Evolutionary conservation across 1,140 invertebrate species (phyloP).

Genomic region (Asbolus verrucosus): DNA sequence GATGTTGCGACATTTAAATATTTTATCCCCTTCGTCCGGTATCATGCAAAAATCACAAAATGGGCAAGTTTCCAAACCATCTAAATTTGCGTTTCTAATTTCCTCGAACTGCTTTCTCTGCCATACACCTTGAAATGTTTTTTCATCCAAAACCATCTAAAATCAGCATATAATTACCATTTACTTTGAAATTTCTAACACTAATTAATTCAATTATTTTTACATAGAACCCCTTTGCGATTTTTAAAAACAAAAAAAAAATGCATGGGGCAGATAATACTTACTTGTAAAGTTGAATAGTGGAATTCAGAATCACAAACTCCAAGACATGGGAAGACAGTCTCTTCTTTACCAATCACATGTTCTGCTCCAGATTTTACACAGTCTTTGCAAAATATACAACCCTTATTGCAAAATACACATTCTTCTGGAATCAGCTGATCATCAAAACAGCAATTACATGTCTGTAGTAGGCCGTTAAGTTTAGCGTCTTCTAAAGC

Average conservation of each 20-base stretch:
- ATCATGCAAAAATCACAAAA: constrained; percentile 76
- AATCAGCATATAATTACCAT: too few species aligned
- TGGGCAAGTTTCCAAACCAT: constrained; percentile 73
- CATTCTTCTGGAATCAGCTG: constrained; percentile 73
- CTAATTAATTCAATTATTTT: too few species aligned
- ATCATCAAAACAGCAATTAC: constrained; percentile 72
- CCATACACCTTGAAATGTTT: constrained; percentile 66
- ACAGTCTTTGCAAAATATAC: constrained; percentile 73
- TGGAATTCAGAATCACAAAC: constrained; percentile 67
- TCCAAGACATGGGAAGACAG: constrained; percentile 66
- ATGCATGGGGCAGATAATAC: too few species aligned
- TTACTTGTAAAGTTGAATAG: constrained; percentile 66
- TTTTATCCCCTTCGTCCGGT: constrained; percentile 69
- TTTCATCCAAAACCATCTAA: constrained; percentile 57
- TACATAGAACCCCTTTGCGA: too few species aligned
- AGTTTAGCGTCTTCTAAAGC: constrained; percentile 62
- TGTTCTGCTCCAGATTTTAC: constrained; percentile 67
- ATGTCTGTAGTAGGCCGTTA: constrained; percentile 62
- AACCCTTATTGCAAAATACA: constrained; percentile 69
- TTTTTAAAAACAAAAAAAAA: too few species aligned
- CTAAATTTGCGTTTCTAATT: constrained; percentile 71
- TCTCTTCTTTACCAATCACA: constrained; percentile 69
- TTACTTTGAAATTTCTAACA: too few species aligned
- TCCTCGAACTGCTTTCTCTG: constrained; percentile 62
- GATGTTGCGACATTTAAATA: constrained; percentile 75